A percentile compares a stretch with the other conserved stretches of the same genome.
phyloP scores from a whole-genome alignment of 92 coral and sea anemone species.

The Palythoa heliodiscus region DNA sequence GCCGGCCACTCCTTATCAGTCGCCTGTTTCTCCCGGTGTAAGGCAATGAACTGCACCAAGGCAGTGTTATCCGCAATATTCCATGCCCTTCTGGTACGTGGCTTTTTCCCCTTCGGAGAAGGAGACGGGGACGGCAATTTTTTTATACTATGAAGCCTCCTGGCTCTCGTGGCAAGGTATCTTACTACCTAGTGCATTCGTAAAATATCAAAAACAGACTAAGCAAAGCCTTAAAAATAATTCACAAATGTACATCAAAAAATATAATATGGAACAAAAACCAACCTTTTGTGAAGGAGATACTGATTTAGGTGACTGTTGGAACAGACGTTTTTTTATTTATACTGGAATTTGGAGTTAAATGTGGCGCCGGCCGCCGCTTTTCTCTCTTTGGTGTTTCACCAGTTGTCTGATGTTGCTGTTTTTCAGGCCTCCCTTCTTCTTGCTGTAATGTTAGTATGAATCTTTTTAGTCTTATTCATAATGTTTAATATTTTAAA shows the following conservation, averaged over 20 bases:
- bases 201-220: not conserved
- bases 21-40: conserved; percentile 3
- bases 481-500: not conserved
- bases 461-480: not conserved
- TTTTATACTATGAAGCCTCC: not conserved
- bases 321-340: conserved; percentile 4
- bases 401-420: conserved; percentile 9
- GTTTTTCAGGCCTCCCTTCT: not conserved
- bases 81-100: not conserved
- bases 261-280: not conserved
- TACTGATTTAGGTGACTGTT: not conserved
- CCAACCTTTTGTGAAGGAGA: conserved; percentile 17
- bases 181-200: not conserved
- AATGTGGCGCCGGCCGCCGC: not conserved
- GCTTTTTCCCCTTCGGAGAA: conserved; percentile 22
- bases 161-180: not conserved
- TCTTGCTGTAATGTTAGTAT: not conserved
- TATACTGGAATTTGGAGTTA: not conserved
- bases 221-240: not conserved
- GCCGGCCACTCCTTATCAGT: conserved; percentile 14
- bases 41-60: conserved; percentile 16
- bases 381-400: conserved; percentile 16
- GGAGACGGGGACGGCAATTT: not conserved
- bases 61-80: conserved; percentile 1
- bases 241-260: not conserved